Evolutionary conservation across 2,113 vertebrate genomes (phyloP), one percentile per base, ranked within the genome.

Genomic region (Rhinolophus ferrumequinum): DNA sequence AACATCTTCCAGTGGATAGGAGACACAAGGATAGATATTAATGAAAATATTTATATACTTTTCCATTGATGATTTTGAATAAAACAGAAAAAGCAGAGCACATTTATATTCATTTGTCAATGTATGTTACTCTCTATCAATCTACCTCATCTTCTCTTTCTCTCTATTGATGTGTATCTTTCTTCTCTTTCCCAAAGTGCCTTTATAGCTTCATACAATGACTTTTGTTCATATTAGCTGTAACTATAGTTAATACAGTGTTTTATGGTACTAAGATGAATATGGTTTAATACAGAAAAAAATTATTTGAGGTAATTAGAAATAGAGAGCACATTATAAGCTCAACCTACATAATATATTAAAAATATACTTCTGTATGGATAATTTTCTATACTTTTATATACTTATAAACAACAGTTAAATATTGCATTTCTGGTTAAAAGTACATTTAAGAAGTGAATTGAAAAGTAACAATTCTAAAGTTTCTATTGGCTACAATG

Each of bases 381-480:
- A 62, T 73, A 54, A 84, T 18, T 89, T 96, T 22, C 28, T 80
- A 58, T 80, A 94, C 94, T 82, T 92, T 94, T 94, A 97, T 54
- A 96, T 96, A 97, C 93, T 80, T 92, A 85, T 64, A 13, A 80
- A 38, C 15, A 62, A 50, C n/a, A 67, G 28, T 12, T 79, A 72
- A 93, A 79, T 35, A 85, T 2, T 47, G 0, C 0, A n/a, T 50
- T 93, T 84, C 41, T 97, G 96, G 97, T 98, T 98, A 97, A 95
- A 88, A 80, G 33, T 56, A 73, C 84, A 64, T 69, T 96, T 87
- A 94, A 88, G 52, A 66, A 93, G 58, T 97, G 92, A 97, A 64
- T 79, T 92, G 14, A 93, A 92, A 80, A 58, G 69, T 93, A 66
- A 88, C 9, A 18, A 96, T 95, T 94, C 88, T 91, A 38, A 56